These are phyloP conservation scores for Chiloscyllium plagiosum DNA, from an alignment of 2,113 vertebrate species.

Conservation along the genomic window DNA sequence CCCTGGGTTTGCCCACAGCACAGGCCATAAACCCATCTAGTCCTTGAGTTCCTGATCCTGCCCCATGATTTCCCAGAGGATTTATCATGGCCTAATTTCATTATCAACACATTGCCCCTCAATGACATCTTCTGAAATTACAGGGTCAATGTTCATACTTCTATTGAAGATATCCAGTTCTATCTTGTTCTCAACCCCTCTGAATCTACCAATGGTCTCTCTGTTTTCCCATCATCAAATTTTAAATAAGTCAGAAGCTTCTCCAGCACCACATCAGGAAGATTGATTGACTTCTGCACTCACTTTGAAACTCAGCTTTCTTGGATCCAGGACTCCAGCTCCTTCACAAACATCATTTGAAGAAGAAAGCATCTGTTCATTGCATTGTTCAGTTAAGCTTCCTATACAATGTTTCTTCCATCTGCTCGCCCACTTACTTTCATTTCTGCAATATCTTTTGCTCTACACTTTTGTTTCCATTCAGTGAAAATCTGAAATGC, in stretches of 20 bases:
- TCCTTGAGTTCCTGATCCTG: neutral
- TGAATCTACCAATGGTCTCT: neutral
- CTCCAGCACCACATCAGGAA: neutral
- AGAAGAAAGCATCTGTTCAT: neutral
- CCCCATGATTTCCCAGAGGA: neutral
- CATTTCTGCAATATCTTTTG: neutral
- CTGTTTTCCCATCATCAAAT: neutral
- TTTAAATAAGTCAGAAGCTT: neutral
- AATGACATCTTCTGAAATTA: neutral
- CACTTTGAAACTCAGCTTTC: neutral
- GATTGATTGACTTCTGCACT: neutral
- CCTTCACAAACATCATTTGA: neutral
- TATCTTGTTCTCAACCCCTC: neutral
- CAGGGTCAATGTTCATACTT: neutral
- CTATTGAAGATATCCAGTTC: neutral
- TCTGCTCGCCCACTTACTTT: neutral
- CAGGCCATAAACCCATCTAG: neutral
- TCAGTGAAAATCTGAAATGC: neutral
- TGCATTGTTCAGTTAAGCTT: neutral
- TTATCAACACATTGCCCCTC: neutral
- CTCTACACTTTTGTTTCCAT: neutral
- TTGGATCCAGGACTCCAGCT: neutral
- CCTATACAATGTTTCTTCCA: neutral
- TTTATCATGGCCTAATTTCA: neutral
- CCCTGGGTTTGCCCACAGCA: too few relatives aligned